Percentiles rank a stretch among this genome's conserved stretches.
phyloP scores from a whole-genome alignment of 1,140 invertebrate genomes.

The Diabrotica virgifera region DNA sequence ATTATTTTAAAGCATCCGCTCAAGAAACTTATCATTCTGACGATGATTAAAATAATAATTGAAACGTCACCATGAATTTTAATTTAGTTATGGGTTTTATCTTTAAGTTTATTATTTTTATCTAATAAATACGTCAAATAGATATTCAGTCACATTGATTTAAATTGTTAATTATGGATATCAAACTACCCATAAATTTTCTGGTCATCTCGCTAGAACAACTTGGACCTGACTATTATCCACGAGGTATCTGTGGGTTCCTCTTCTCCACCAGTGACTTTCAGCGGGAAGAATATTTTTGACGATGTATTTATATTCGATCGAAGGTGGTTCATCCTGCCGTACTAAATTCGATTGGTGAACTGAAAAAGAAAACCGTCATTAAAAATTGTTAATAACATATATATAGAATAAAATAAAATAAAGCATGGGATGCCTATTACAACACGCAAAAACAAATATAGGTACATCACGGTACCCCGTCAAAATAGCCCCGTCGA shows the following conservation, averaged over 20 bases:
- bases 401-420: too few relatives aligned
- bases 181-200: neutral
- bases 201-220: neutral
- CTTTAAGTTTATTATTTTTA: too few relatives aligned
- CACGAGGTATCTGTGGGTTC: constrained; percentile 24
- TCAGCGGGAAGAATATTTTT: constrained; percentile 26
- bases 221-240: neutral
- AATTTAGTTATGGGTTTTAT: too few relatives aligned
- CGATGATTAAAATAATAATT: too few relatives aligned
- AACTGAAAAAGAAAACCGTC: constrained; percentile 17
- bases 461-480: too few relatives aligned
- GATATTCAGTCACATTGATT: neutral
- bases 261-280: constrained; percentile 30
- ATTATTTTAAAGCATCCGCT: too few relatives aligned
- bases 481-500: too few relatives aligned
- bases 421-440: too few relatives aligned
- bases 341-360: constrained; percentile 16
- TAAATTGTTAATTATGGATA: neutral
- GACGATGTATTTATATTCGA: constrained; percentile 32
- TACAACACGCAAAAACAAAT: too few relatives aligned
- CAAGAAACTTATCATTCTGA: too few relatives aligned
- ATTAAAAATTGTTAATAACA: too few relatives aligned
- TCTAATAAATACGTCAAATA: neutral
- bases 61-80: too few relatives aligned
- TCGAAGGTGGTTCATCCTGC: constrained; percentile 22